These are phyloP conservation scores for Albula glossodonta DNA, from an alignment of 2,113 vertebrate species.

Conservation along the genomic window DNA sequence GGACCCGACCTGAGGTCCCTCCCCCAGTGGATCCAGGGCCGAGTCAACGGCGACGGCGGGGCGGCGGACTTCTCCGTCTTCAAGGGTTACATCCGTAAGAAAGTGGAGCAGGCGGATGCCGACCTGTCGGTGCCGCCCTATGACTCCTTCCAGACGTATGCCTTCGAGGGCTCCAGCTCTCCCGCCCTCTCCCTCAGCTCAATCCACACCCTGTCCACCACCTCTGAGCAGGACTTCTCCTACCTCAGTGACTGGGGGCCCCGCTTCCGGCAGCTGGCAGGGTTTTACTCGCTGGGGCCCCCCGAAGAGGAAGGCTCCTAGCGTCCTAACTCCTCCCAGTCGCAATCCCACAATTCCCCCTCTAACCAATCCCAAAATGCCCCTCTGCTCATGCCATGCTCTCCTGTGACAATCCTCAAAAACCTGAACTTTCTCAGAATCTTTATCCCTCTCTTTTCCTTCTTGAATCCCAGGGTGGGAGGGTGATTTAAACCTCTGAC, in stretches of 20 bases:
- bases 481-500: background rate
- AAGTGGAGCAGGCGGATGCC: constrained; percentile 93
- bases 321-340: constrained; percentile 53
- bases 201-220: constrained; percentile 87
- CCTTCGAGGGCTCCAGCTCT: constrained; percentile 90
- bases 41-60: constrained; percentile 46
- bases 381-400: constrained; percentile 18
- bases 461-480: background rate
- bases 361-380: constrained; percentile 19
- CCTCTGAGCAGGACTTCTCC: constrained; percentile 95
- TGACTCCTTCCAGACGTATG: constrained; percentile 98
- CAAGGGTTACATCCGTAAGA: constrained; percentile 92
- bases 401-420: constrained; percentile 10
- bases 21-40: constrained; percentile 82
- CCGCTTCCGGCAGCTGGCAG: constrained; percentile 90
- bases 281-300: constrained; percentile 82
- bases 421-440: background rate
- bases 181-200: constrained; percentile 91
- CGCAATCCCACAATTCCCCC: constrained; percentile 25
- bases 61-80: constrained; percentile 90
- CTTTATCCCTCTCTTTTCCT: background rate
- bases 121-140: constrained; percentile 94
- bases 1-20: constrained; percentile 80
- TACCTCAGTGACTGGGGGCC: constrained; percentile 94
- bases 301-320: constrained; percentile 83